These are phyloP conservation scores for Rhinichthys klamathensis DNA, from an alignment of 2,113 vertebrate species.

Conservation along the genomic window DNA sequence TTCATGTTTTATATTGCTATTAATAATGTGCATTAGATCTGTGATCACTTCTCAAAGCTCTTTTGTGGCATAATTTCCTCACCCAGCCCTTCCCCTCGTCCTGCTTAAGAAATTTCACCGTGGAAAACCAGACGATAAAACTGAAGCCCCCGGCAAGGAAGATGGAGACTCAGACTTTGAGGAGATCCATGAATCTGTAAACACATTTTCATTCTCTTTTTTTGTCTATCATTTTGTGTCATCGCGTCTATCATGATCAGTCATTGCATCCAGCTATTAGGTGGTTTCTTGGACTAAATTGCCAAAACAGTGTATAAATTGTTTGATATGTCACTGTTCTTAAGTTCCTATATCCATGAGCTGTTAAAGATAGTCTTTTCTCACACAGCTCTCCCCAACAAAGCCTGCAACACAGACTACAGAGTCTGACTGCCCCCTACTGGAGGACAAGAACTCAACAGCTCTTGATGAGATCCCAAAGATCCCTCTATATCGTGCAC, in stretches of 20 bases:
- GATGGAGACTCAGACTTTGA: slow-evolving; percentile 67
- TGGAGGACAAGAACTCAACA: slow-evolving; percentile 3
- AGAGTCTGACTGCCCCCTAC: slow-evolving; percentile 36
- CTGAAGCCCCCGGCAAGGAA: slow-evolving; percentile 56
- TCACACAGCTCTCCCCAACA: slow-evolving; percentile 20
- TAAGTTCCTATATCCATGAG: neutral
- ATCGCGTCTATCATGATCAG: neutral
- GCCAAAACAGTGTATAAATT: neutral
- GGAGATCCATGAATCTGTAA: slow-evolving; percentile 60
- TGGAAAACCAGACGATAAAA: slow-evolving; percentile 40
- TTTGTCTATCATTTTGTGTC: neutral
- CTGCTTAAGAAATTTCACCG: slow-evolving; percentile 67
- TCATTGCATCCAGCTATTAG: neutral
- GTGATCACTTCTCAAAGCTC: neutral
- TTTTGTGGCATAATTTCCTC: neutral
- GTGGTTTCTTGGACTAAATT: neutral
- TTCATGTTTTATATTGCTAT: neutral
- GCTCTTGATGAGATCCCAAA: slow-evolving; percentile 36
- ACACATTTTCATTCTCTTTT: neutral
- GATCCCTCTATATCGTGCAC: slow-evolving; percentile 34
- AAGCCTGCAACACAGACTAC: neutral
- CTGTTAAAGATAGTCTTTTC: neutral
- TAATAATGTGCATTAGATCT: neutral
- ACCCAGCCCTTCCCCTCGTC: slow-evolving; percentile 71
- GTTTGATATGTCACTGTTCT: neutral